Evolutionary conservation across 2,888 invertebrate genomes (phyloP).

Genomic region (Sphinx pinastri): DNA sequence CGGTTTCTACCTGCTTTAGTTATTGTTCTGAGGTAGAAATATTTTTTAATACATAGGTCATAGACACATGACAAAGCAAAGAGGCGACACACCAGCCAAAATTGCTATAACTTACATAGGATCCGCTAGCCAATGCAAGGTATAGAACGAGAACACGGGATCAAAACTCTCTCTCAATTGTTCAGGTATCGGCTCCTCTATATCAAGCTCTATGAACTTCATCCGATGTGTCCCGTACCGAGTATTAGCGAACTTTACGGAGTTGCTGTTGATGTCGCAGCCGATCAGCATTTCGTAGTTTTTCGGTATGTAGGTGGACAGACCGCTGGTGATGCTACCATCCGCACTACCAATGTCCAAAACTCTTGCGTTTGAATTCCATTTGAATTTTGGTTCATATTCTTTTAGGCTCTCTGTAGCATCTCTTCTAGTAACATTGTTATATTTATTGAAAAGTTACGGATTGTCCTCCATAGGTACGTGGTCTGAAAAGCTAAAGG

Average conservation of each 20-base stretch:
- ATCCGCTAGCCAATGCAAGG: slow-evolving; percentile 19
- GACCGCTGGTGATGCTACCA: slow-evolving; percentile 9
- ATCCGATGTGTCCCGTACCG: slow-evolving; percentile 4
- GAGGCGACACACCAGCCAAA: too few species aligned
- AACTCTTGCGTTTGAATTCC: slow-evolving; percentile 1
- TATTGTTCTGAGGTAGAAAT: too few species aligned
- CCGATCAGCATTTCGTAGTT: slow-evolving; percentile 13
- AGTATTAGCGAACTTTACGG: slow-evolving; percentile 12
- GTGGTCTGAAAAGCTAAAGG: too few species aligned
- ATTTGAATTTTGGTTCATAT: slow-evolving; percentile 1
- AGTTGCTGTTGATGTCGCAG: slow-evolving; percentile 9
- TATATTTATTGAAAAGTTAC: slow-evolving; percentile 2
- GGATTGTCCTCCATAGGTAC: slow-evolving; percentile 10
- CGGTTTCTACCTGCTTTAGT: too few species aligned
- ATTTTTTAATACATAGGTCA: too few species aligned
- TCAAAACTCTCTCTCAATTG: slow-evolving; percentile 12
- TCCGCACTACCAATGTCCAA: slow-evolving; percentile 21
- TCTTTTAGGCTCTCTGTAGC: not conserved
- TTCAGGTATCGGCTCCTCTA: not conserved
- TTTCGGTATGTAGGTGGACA: slow-evolving; percentile 13
- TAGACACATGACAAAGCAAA: too few species aligned
- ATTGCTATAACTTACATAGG: slow-evolving; percentile 6
- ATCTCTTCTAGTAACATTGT: slow-evolving; percentile 11
- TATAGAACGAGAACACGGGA: slow-evolving; percentile 15
- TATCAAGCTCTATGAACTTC: slow-evolving; percentile 20